These are phyloP conservation scores for Eustalomyia histrio DNA, from an alignment of 2,888 invertebrate species.

Conservation along the genomic window DNA sequence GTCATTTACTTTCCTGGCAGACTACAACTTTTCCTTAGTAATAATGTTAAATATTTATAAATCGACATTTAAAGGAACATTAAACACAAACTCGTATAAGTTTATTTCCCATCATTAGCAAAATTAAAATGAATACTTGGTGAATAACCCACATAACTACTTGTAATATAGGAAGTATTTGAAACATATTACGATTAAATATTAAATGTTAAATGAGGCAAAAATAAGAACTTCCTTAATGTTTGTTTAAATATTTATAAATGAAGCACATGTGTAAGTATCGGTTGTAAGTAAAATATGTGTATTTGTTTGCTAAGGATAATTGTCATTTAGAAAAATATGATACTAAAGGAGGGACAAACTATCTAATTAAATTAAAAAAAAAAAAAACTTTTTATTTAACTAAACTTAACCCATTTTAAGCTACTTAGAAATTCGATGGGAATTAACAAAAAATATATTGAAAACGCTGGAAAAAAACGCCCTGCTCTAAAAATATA, in stretches of 20 bases:
- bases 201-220: constrained; percentile 58
- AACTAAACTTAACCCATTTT: background rate
- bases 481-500: no score
- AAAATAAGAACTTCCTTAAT: constrained; percentile 39
- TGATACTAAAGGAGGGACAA: background rate
- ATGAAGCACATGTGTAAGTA: constrained; percentile 1
- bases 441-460: no score
- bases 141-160: constrained; percentile 11
- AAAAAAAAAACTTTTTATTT: background rate
- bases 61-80: constrained; percentile 51
- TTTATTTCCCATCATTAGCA: background rate
- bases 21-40: background rate
- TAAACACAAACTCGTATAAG: constrained; percentile 30
- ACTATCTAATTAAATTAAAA: constrained; percentile 2
- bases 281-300: constrained; percentile 5
- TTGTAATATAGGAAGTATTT: background rate
- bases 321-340: background rate
- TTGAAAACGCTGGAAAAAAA: no score
- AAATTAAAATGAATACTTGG: background rate
- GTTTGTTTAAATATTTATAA: constrained; percentile 54
- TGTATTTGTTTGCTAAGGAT: background rate
- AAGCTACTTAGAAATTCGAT: no score
- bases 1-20: constrained; percentile 27
- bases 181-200: constrained; percentile 34
- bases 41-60: constrained; percentile 60